A percentile compares a stretch with the other conserved stretches of the same genome.
phyloP scores from a whole-genome alignment of 2,113 vertebrate genomes.

The Amphiprion ocellaris region DNA sequence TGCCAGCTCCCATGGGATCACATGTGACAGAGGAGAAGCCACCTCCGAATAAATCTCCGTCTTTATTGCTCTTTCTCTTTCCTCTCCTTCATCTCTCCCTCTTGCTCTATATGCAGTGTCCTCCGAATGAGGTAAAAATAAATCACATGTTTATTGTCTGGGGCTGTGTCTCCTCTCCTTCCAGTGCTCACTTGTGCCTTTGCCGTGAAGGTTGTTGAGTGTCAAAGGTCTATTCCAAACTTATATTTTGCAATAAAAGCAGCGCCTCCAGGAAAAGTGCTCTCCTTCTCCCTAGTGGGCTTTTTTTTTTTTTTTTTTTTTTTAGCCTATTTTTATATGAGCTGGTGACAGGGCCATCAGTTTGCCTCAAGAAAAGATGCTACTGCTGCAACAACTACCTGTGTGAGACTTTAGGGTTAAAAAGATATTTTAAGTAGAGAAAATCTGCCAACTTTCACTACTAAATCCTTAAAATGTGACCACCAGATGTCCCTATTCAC shows the following conservation, averaged over 20 bases:
- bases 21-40: constrained; percentile 76
- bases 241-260: constrained; percentile 38
- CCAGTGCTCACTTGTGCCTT: constrained; percentile 5
- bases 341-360: neutral
- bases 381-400: neutral
- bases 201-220: constrained; percentile 19
- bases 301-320: neutral
- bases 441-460: neutral
- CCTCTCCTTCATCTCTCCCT: constrained; percentile 49
- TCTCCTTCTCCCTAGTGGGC: neutral
- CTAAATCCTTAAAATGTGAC: neutral
- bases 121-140: constrained; percentile 71
- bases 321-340: constrained; percentile 26
- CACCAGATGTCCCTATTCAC: constrained; percentile 55
- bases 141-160: constrained; percentile 77
- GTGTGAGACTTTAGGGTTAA: too few relatives aligned
- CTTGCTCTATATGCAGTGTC: constrained; percentile 68
- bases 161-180: constrained; percentile 3
- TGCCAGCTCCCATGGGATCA: constrained; percentile 75
- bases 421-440: neutral
- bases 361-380: constrained; percentile 19
- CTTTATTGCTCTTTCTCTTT: constrained; percentile 73
- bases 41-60: constrained; percentile 81
- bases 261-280: neutral
- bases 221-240: constrained; percentile 42